A percentile compares a stretch with the other conserved stretches of the same genome.
phyloP scores from a whole-genome alignment of 2,888 invertebrate species.

The Calephelis perditalis region DNA sequence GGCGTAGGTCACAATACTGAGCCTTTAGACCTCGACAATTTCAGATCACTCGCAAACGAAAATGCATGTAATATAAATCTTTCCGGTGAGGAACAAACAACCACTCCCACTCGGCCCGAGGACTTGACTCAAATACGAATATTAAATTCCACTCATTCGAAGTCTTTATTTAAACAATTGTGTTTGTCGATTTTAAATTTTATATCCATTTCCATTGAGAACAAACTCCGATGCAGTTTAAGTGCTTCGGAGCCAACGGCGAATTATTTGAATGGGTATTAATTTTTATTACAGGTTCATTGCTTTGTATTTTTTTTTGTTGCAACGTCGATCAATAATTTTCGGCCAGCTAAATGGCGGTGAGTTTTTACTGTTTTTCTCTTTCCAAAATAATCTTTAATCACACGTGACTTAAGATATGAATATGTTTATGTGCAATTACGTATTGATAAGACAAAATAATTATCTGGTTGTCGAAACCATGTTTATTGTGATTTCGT shows the following conservation, averaged over 20 bases:
- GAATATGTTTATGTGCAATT: conserved; percentile 18
- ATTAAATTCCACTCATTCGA: conserved; percentile 71
- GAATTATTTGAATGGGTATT: conserved; percentile 61
- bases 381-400: conserved; percentile 55
- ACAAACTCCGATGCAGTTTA: conserved; percentile 39
- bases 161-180: conserved; percentile 63
- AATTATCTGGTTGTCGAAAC: not conserved
- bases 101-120: conserved; percentile 72
- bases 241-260: conserved; percentile 28
- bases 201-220: conserved; percentile 51
- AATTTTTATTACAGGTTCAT: conserved; percentile 72
- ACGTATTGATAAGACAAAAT: not conserved
- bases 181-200: conserved; percentile 56
- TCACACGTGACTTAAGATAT: conserved; percentile 47
- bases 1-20: conserved; percentile 66
- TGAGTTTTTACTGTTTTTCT: conserved; percentile 57
- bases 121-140: conserved; percentile 64
- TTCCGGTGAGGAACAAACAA: conserved; percentile 75
- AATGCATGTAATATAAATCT: conserved; percentile 78
- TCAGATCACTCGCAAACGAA: conserved; percentile 74
- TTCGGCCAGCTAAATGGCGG: conserved; percentile 70
- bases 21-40: conserved; percentile 56
- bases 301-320: conserved; percentile 64
- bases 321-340: conserved; percentile 68
- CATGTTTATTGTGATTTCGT: no score